Percentiles rank a stretch among this genome's conserved stretches.
Evolutionary conservation across 2,797 vertebrate genomes (phyloP).

Genomic region (Parotocinclus haroldoi): DNA sequence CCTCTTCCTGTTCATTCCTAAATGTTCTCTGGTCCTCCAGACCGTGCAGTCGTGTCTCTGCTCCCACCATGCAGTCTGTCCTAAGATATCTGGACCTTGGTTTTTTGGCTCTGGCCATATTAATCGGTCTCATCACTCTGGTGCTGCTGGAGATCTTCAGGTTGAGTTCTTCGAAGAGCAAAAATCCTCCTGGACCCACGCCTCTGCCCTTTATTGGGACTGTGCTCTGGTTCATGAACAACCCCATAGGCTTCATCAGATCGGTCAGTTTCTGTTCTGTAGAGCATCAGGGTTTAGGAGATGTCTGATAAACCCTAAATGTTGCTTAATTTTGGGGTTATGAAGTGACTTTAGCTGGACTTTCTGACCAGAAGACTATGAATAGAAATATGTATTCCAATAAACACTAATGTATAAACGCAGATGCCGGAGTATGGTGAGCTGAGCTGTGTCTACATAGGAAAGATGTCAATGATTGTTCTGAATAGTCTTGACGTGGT

Average conservation of each 20-base stretch:
- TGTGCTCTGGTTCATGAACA: neutral
- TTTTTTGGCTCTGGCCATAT: neutral
- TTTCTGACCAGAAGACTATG: too few relatives aligned
- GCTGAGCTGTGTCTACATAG: neutral
- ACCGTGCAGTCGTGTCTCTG: neutral
- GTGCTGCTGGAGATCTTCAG: conserved; percentile 30
- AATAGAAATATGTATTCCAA: too few relatives aligned
- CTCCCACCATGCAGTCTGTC: conserved; percentile 5
- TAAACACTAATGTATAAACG: too few relatives aligned
- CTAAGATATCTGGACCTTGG: conserved; percentile 11
- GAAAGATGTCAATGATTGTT: conserved; percentile 12
- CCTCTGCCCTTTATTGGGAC: conserved; percentile 24
- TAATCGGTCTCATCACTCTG: conserved; percentile 4
- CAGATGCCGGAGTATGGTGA: conserved; percentile 35
- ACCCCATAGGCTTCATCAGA: conserved; percentile 9
- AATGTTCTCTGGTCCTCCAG: neutral
- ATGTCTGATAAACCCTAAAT: too few relatives aligned
- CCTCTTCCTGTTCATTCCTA: neutral
- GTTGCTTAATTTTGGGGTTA: too few relatives aligned
- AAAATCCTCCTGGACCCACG: conserved; percentile 21
- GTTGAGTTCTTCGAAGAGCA: neutral
- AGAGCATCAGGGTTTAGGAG: too few relatives aligned
- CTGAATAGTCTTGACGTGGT: conserved; percentile 26
- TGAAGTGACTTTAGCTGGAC: too few relatives aligned
- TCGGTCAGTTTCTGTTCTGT: conserved; percentile 14